Conservation (phyloP, 92 coral and sea anemone genomes). For the Pocillopora meandrina region DNA sequence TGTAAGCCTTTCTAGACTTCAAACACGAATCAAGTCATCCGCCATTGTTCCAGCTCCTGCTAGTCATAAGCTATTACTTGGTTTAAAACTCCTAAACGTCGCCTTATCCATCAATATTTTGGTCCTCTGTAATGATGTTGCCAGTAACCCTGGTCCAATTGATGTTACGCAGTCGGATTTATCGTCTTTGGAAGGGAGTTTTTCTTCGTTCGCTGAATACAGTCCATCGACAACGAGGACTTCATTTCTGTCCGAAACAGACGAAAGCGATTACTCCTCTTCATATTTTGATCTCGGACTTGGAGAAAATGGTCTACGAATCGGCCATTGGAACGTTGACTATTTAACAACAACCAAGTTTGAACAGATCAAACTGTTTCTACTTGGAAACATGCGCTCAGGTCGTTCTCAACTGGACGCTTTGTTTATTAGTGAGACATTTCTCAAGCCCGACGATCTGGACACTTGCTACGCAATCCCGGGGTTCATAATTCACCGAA, state of each 20-base stretch:
- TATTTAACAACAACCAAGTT: too few relatives aligned
- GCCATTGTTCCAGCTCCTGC: too few relatives aligned
- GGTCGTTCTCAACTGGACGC: constrained; percentile 10
- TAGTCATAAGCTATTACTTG: too few relatives aligned
- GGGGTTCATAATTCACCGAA: neutral
- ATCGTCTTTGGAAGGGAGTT: neutral
- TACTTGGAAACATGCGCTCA: neutral
- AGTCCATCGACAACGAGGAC: neutral
- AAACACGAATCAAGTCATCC: too few relatives aligned
- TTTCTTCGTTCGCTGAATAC: neutral
- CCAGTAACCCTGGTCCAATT: neutral
- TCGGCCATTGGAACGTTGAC: too few relatives aligned
- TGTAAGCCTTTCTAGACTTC: too few relatives aligned
- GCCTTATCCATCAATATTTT: neutral
- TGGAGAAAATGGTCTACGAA: too few relatives aligned
- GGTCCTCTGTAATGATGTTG: neutral
- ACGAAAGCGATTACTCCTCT: neutral
- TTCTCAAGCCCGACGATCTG: constrained; percentile 10
- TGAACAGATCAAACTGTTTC: constrained; percentile 31
- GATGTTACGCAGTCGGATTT: neutral
- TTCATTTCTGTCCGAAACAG: neutral
- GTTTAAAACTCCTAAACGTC: too few relatives aligned
- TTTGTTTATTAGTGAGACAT: constrained; percentile 14
- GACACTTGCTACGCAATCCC: constrained; percentile 1
- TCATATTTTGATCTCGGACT: constrained; percentile 19